These are phyloP conservation scores for Spatulosminthurus flaviceps DNA, from an alignment of 2,888 invertebrate genomes.

Conservation along the genomic window DNA sequence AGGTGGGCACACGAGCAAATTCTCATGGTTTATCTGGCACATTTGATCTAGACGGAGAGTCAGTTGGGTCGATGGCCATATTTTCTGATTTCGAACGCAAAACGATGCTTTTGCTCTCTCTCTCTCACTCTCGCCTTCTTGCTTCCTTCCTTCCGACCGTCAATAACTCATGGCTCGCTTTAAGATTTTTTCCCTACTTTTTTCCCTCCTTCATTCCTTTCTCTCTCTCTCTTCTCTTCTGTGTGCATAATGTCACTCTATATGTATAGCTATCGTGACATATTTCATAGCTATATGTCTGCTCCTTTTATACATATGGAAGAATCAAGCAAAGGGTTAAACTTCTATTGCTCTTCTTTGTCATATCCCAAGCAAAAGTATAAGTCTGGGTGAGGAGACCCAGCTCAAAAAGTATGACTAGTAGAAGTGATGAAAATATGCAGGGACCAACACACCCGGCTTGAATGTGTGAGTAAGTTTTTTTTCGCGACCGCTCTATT, in stretches of 20 bases:
- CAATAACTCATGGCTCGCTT: slow-evolving; percentile 46
- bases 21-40: slow-evolving; percentile 51
- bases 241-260: too few relatives aligned
- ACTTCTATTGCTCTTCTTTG: too few relatives aligned
- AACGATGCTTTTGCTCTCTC: slow-evolving; percentile 43
- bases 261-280: too few relatives aligned
- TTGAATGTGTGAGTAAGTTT: background rate
- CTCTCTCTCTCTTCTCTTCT: slow-evolving; percentile 36
- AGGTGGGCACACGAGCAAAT: slow-evolving; percentile 27
- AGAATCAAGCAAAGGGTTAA: too few relatives aligned
- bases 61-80: slow-evolving; percentile 54
- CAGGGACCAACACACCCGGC: background rate
- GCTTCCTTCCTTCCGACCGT: slow-evolving; percentile 44
- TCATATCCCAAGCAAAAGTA: too few relatives aligned
- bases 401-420: background rate
- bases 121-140: slow-evolving; percentile 42
- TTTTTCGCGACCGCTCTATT: slow-evolving; percentile 4
- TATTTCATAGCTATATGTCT: too few relatives aligned
- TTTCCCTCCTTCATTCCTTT: slow-evolving; percentile 42
- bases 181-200: slow-evolving; percentile 15
- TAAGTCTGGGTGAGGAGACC: background rate
- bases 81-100: slow-evolving; percentile 54
- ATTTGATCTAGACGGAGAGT: slow-evolving; percentile 51
- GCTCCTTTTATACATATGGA: too few relatives aligned
- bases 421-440: slow-evolving; percentile 7